Percentiles rank a stretch among this genome's conserved stretches.
These are phyloP conservation scores for Dermolepida albohirtum DNA, from an alignment of 2,888 invertebrate genomes.

Conservation along the genomic window DNA sequence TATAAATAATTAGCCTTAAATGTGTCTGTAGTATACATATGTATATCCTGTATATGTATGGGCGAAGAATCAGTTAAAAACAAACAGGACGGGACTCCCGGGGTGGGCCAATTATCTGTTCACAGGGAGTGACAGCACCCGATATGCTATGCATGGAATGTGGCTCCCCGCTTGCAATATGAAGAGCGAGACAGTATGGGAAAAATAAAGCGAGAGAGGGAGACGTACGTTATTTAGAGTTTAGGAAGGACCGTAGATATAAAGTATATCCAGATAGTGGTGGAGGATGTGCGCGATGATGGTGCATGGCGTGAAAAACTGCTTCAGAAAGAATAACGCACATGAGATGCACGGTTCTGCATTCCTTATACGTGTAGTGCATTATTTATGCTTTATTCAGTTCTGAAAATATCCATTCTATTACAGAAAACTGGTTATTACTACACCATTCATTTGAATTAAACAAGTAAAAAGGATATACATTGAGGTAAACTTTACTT, in stretches of 20 bases:
- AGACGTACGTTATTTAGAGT: neutral
- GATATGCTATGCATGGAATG: slow-evolving; percentile 61
- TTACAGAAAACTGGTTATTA: too few relatives aligned
- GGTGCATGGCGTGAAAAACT: too few relatives aligned
- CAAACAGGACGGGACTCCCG: slow-evolving; percentile 65
- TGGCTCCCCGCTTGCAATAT: slow-evolving; percentile 59
- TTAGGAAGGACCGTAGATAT: neutral
- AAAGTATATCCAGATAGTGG: too few relatives aligned
- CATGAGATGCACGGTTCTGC: too few relatives aligned
- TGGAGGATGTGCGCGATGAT: too few relatives aligned
- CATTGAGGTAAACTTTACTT: too few relatives aligned
- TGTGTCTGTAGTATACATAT: slow-evolving; percentile 30
- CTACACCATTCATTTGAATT: too few relatives aligned
- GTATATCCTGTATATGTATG: slow-evolving; percentile 3
- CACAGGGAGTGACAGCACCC: slow-evolving; percentile 66
- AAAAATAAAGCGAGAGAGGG: neutral
- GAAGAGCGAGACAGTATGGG: slow-evolving; percentile 57
- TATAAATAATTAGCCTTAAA: slow-evolving; percentile 43
- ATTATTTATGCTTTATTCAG: too few relatives aligned
- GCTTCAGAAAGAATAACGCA: too few relatives aligned
- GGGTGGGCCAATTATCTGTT: slow-evolving; percentile 69
- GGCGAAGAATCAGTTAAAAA: slow-evolving; percentile 53
- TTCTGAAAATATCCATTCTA: too few relatives aligned
- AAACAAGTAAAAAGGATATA: too few relatives aligned
- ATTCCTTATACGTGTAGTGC: too few relatives aligned